Evolutionary conservation across 2,797 vertebrate species (phyloP).

Genomic region (Aphelocoma californica): DNA sequence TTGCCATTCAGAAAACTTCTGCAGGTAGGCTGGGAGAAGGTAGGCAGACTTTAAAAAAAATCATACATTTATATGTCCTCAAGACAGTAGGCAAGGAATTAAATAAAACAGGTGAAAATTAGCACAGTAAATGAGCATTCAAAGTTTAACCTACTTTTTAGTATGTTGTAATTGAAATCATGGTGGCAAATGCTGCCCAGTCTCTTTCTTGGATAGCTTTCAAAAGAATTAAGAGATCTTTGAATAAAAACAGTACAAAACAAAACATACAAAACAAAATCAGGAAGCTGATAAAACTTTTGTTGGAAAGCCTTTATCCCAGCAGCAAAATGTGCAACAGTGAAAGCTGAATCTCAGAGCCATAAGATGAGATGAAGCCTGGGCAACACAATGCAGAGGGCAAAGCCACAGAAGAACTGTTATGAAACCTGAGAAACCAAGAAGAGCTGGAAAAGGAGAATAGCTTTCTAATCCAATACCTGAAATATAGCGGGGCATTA

Average conservation of each 20-base stretch:
- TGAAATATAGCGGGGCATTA: neutral
- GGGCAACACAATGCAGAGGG: neutral
- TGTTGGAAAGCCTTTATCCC: neutral
- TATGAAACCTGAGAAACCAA: neutral
- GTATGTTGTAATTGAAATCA: neutral
- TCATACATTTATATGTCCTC: neutral
- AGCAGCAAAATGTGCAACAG: neutral
- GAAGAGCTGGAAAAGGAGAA: neutral
- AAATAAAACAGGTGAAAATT: neutral
- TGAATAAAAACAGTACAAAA: neutral
- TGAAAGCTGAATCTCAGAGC: neutral
- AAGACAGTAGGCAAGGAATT: neutral
- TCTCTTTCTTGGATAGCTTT: neutral
- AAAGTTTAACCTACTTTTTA: neutral
- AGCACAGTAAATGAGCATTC: neutral
- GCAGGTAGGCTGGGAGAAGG: neutral
- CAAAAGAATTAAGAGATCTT: neutral
- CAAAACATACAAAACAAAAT: too few relatives aligned
- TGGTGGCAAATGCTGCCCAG: neutral
- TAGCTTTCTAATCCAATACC: neutral
- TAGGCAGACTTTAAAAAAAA: neutral
- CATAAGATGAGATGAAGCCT: neutral
- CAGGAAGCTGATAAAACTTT: neutral
- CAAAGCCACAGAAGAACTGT: neutral
- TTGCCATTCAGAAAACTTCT: neutral